These are phyloP conservation scores for Ariopsis seemanni DNA, from an alignment of 2,113 vertebrate species.

Conservation along the genomic window DNA sequence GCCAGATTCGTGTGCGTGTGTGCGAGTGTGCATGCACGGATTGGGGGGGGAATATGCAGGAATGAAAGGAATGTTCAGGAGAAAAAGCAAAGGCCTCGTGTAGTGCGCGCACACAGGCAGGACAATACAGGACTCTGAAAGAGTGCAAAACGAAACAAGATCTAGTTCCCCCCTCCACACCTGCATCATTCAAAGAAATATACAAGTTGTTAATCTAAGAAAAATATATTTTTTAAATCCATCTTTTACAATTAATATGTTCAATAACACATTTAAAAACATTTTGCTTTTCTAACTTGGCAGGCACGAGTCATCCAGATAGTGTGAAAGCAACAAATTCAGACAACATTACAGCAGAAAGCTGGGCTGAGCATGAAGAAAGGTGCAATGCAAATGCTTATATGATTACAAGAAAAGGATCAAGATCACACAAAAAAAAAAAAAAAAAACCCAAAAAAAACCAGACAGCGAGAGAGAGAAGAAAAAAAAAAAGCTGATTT, in stretches of 20 bases:
- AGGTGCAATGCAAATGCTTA: background rate
- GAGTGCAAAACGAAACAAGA: background rate
- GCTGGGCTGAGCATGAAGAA: background rate
- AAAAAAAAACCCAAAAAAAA: no score
- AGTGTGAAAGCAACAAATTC: background rate
- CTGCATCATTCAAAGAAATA: background rate
- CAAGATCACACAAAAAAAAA: background rate
- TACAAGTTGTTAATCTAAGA: no score
- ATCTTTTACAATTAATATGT: no score
- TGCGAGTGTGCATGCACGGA: slow-evolving; percentile 50
- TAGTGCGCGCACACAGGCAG: slow-evolving; percentile 49
- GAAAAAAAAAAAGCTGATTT: background rate
- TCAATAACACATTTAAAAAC: background rate
- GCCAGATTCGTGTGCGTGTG: slow-evolving; percentile 1
- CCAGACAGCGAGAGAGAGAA: no score
- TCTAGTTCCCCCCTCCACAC: background rate
- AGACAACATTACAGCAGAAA: background rate
- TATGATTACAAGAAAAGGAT: background rate
- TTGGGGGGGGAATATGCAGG: slow-evolving; percentile 51
- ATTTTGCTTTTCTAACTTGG: background rate
- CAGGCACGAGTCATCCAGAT: background rate
- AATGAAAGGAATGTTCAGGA: slow-evolving; percentile 71
- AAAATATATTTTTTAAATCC: no score
- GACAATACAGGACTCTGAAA: background rate
- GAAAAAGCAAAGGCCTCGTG: slow-evolving; percentile 69